Conservation (phyloP, 2,797 vertebrate species). For the Lacerta viridis region DNA sequence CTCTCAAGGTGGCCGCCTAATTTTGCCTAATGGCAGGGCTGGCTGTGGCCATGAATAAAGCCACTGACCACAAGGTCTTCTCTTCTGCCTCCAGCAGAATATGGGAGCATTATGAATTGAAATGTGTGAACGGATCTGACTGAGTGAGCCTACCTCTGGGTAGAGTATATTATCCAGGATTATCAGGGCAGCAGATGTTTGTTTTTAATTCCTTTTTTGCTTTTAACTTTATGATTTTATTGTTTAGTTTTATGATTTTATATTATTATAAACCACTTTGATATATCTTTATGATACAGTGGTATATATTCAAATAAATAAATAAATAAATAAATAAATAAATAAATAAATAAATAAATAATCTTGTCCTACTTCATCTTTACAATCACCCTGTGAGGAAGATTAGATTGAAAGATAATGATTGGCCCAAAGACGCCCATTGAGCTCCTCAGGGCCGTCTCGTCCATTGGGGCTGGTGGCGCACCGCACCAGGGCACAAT, state of each 20-base stretch:
- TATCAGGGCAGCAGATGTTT: neutral
- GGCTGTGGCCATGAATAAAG: neutral
- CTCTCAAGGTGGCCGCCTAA: no score
- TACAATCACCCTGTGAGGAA: neutral
- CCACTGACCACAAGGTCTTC: no score
- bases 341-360: rapidly evolving
- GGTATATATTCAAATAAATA: neutral
- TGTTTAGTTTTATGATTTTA: no score
- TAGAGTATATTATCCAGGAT: neutral
- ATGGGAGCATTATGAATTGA: neutral
- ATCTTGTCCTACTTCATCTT: neutral
- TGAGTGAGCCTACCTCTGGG: neutral
- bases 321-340: no score
- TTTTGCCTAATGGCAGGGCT: no score
- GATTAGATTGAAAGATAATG: neutral
- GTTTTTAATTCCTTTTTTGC: no score
- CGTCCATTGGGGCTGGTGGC: no score
- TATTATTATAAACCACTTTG: no score
- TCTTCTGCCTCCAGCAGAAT: neutral
- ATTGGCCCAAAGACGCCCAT: neutral
- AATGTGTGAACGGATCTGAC: neutral
- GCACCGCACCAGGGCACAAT: no score
- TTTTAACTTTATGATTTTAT: no score
- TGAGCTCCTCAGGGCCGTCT: neutral
- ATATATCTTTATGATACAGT: no score